Base-by-base conservation (phyloP, 2,888 invertebrate species). In the Brachynemurus nebulosus region DNA sequence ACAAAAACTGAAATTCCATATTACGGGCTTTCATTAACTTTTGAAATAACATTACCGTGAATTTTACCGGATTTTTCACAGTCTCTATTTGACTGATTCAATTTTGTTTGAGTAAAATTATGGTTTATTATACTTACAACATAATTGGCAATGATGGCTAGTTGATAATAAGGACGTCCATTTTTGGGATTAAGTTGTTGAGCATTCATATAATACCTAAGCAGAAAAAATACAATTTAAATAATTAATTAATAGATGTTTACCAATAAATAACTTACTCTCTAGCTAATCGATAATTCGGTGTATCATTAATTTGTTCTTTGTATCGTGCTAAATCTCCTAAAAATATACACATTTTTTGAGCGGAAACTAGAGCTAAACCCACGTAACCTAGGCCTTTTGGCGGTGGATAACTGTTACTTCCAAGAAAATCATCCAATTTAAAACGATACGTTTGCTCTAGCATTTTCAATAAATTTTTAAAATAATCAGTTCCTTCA, bases 141-240 rank as follows among this genome's bases (percentile, higher is more conserved):
- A 61, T 79, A 82, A 53, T 86, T 77, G 2, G 95, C 88, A 57
- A 96, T 68, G 53, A 96, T 76, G 18, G 93, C 96, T 53, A 97
- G 67, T 62, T 96, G 95, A 64, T 95, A 90, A 61, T 95, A 96
- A 1, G 95, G 91, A 52, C 88, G 76, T 41, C 95, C 95, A 68
- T 93, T 93, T 64, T 90, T 88, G 7, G 96, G 92, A 66, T 92
- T 88, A 34, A 95, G 78, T 64, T 86, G 85, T 60, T 91, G 88
- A 9, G 96, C 92, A 67, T 89, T 90, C 48, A 88, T 77, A 61
- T 97, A 97, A 80, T 86, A 93, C 57, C 83, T 62, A 46, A 57
- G 63, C 58, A 41, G 11, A 46, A 40, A 48, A 49, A 18, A 23
- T 36, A 23, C n/a, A 48, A 40, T n/a, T n/a, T 14, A 36, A 36